Conservation (phyloP, 2,797 vertebrate species). For the Enoplosus armatus region DNA sequence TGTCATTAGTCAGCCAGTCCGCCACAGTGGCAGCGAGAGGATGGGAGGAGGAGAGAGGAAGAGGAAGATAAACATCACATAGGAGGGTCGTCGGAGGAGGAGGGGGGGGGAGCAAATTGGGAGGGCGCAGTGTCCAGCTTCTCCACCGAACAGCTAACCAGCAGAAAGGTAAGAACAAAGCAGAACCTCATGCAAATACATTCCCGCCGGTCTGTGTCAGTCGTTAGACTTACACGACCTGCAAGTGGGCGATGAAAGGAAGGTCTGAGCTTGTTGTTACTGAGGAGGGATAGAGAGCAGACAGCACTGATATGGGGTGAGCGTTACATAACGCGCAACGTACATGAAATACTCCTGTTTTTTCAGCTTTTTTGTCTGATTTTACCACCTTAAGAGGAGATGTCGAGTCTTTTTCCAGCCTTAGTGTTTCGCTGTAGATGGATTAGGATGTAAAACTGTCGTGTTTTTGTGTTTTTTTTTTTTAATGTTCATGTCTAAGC, state of each 20-base stretch:
- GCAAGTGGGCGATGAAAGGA: constrained; percentile 42
- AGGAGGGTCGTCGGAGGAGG: constrained; percentile 66
- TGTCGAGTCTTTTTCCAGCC: background rate
- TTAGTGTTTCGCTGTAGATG: background rate
- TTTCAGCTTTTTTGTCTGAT: background rate
- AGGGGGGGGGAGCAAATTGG: constrained; percentile 61
- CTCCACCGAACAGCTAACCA: constrained; percentile 51
- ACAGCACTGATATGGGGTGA: constrained; percentile 84
- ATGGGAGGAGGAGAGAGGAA: constrained; percentile 57
- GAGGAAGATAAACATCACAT: constrained; percentile 73
- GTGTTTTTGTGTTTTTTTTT: constrained; percentile 2
- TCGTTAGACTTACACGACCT: constrained; percentile 50
- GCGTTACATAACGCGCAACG: constrained; percentile 76
- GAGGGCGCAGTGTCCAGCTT: constrained; percentile 74
- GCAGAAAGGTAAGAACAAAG: constrained; percentile 78
- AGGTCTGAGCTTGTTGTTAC: constrained; percentile 21
- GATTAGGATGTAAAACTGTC: background rate
- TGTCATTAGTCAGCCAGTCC: constrained; percentile 57
- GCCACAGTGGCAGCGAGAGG: constrained; percentile 46
- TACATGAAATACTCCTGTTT: background rate
- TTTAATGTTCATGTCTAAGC: background rate
- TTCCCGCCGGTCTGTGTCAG: constrained; percentile 34
- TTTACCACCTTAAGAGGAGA: background rate
- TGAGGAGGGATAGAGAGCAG: constrained; percentile 45
- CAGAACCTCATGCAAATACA: constrained; percentile 45